Evolutionary conservation across 2,888 invertebrate species (phyloP), one percentile per base, ranked within the genome.

Genomic region (Piscicola geometra): DNA sequence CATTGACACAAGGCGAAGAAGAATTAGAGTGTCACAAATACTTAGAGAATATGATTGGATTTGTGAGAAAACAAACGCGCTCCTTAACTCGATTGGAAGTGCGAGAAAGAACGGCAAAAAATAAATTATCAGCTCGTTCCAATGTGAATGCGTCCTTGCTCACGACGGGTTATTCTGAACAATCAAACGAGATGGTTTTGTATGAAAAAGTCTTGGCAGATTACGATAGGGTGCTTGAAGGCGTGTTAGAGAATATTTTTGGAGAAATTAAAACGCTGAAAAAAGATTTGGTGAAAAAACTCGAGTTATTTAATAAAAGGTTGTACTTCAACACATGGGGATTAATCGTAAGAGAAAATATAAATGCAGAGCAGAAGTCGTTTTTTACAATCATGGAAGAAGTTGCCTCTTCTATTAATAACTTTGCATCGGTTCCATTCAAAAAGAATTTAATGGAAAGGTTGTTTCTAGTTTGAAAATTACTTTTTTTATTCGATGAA

Each of bases 11-110:
- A 5, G 15, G 9, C 41, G 15, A 9, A 15, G 5, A 9, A 56
- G 60, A 56, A 56, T 25, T 56, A 56, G n/a, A 9, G n/a, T 56
- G 60, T 56, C n/a, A 56, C 21, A 56, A 25, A 18, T 56, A 56
- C 25, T 56, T 56, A 56, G 60, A 56, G n/a, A 56, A 56, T 18
- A 25, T 56, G 21, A 56, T 56, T 56, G 60, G 25, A 18, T 56
- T 56, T 18, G 60, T 56, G 60, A 18, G n/a, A 56, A 56, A 21
- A 25, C 21, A 56, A 5, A 56, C 25, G 25, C 25, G 9, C n/a
- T 25, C 25, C 3, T 25, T 56, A 25, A 25, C 60, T 56, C 5
- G 60, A 56, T 56, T 21, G n/a, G 25, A 56, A 15, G n/a, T 5
- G 3, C 21, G 3, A 21, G 25, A 56, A 25, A 25, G n/a, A 9